Percentiles rank a stretch among this genome's conserved stretches.
These are phyloP conservation scores for Oenanthe oenanthe DNA, from an alignment of 2,113 vertebrate genomes.

Conservation along the genomic window DNA sequence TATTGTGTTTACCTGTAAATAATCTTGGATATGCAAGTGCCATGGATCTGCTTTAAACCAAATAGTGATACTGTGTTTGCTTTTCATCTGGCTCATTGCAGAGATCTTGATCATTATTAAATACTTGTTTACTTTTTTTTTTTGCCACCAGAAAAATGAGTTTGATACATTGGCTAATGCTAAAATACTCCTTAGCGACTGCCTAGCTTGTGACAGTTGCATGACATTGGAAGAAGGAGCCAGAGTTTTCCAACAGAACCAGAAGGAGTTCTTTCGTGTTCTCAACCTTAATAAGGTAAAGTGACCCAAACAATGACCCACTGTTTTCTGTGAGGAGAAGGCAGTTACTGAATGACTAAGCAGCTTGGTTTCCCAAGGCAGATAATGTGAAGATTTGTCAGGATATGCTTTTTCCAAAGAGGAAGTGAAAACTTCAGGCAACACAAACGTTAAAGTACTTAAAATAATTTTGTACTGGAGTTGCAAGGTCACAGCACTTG, in stretches of 20 bases:
- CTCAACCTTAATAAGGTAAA: slow-evolving; percentile 92
- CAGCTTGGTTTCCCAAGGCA: not conserved
- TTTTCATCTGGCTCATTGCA: not conserved
- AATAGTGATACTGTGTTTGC: not conserved
- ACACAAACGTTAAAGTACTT: not conserved
- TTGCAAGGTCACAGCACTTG: not conserved
- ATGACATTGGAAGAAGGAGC: slow-evolving; percentile 86
- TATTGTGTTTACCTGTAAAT: not conserved
- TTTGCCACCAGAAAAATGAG: slow-evolving; percentile 74
- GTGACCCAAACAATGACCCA: not conserved
- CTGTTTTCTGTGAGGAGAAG: not conserved
- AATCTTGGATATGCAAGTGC: not conserved
- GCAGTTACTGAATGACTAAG: not conserved
- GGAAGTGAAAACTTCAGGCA: not conserved
- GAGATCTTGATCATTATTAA: not conserved
- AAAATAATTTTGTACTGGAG: not conserved
- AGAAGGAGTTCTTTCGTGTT: slow-evolving; percentile 83
- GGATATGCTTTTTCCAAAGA: not conserved
- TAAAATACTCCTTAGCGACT: slow-evolving; percentile 88
- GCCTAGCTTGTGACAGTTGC: slow-evolving; percentile 92
- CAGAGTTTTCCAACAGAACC: slow-evolving; percentile 88
- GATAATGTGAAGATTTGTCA: not conserved
- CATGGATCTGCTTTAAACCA: not conserved
- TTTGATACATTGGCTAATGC: slow-evolving; percentile 76
- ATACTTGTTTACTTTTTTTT: not conserved